These are phyloP conservation scores for Hiodon tergisus DNA, from an alignment of 2,113 vertebrate species.

Conservation along the genomic window DNA sequence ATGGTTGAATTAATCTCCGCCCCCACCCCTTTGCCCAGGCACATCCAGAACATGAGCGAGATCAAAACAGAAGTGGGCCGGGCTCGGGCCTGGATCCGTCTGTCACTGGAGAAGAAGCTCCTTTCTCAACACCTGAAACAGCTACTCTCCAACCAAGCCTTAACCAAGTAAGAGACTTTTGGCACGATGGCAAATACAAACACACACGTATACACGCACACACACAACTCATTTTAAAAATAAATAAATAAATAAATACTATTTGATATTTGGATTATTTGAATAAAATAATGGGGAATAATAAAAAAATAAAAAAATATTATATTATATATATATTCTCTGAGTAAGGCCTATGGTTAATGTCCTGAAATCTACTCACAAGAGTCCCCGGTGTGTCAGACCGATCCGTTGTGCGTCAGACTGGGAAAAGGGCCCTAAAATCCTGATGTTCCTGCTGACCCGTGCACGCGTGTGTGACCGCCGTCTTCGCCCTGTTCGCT, in stretches of 20 bases:
- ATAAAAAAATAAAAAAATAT: too few relatives aligned
- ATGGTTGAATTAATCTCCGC: neutral
- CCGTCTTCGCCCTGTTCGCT: neutral
- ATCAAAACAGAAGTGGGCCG: conserved; percentile 90
- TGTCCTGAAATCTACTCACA: too few relatives aligned
- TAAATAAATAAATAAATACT: too few relatives aligned
- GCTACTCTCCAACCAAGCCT: conserved; percentile 75
- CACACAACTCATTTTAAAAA: neutral
- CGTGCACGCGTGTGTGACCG: conserved; percentile 8
- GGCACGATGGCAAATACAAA: neutral
- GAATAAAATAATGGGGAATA: too few relatives aligned
- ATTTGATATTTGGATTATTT: too few relatives aligned
- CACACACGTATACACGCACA: neutral
- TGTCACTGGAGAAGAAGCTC: conserved; percentile 93
- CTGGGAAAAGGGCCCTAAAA: neutral
- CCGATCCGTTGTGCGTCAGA: neutral
- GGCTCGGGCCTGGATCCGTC: conserved; percentile 88
- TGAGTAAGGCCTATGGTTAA: too few relatives aligned
- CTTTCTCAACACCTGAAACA: conserved; percentile 94
- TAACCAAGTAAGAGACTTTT: conserved; percentile 70
- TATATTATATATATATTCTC: too few relatives aligned
- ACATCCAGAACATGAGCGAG: conserved; percentile 88
- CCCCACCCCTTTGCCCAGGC: conserved; percentile 56
- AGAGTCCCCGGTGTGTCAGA: too few relatives aligned
- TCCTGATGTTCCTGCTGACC: neutral